phyloP scores from a whole-genome alignment of 2,888 invertebrate species.

The Stenodera caucasica region DNA sequence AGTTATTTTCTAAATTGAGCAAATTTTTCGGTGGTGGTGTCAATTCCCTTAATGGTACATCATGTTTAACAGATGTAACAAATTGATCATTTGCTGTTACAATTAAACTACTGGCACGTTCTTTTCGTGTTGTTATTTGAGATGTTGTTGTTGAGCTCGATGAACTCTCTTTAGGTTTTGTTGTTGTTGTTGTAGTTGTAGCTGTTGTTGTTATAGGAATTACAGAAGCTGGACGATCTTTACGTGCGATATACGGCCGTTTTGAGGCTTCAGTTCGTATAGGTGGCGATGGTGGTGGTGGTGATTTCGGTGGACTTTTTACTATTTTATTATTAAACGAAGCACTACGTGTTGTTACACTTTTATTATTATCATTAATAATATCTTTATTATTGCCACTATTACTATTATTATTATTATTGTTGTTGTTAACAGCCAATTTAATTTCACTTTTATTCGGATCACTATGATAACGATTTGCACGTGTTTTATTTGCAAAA shows the following conservation, averaged over 20 bases:
- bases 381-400: slow-evolving; percentile 34
- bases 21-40: slow-evolving; percentile 23
- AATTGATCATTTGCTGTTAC: slow-evolving; percentile 16
- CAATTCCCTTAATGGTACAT: slow-evolving; percentile 14
- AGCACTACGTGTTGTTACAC: slow-evolving; percentile 57
- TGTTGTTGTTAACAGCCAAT: slow-evolving; percentile 47
- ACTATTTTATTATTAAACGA: slow-evolving; percentile 59
- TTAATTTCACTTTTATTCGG: slow-evolving; percentile 63
- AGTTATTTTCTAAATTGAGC: slow-evolving; percentile 33
- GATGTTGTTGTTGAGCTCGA: slow-evolving; percentile 25
- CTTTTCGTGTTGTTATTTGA: slow-evolving; percentile 17
- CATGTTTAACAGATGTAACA: slow-evolving; percentile 29
- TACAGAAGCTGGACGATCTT: slow-evolving; percentile 53
- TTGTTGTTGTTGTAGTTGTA: slow-evolving; percentile 15
- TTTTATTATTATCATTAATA: slow-evolving; percentile 37
- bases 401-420: slow-evolving; percentile 47
- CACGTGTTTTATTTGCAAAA: slow-evolving; percentile 74
- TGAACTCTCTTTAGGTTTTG: slow-evolving; percentile 8
- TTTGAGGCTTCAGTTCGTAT: slow-evolving; percentile 52
- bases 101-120: slow-evolving; percentile 28
- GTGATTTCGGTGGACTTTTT: slow-evolving; percentile 50
- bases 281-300: slow-evolving; percentile 58
- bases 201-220: slow-evolving; percentile 42
- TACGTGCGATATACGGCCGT: slow-evolving; percentile 46
- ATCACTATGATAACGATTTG: slow-evolving; percentile 65